A percentile compares a stretch with the other conserved stretches of the same genome.
phyloP scores from a whole-genome alignment of 1,140 invertebrate genomes.

The Oscheius sp. region DNA sequence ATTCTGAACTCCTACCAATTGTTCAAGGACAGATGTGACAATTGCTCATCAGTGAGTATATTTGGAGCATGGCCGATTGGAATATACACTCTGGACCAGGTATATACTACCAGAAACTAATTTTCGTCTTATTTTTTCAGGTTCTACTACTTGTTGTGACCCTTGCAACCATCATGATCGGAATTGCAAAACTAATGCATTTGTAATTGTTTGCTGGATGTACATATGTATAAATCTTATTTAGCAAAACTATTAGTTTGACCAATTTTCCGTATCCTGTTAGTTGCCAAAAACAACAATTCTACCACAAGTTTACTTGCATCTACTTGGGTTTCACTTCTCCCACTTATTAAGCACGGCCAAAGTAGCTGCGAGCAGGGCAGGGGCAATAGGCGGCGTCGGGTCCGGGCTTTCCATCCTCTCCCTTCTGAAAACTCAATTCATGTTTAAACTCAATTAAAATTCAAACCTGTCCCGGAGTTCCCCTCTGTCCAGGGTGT shows the following conservation, averaged over 20 bases:
- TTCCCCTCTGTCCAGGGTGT: background rate
- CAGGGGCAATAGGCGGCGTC: conserved; percentile 1
- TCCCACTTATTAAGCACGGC: too few relatives aligned
- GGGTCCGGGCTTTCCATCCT: background rate
- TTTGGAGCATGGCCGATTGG: background rate
- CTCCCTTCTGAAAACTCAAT: background rate
- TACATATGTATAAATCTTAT: too few relatives aligned
- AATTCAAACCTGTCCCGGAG: background rate
- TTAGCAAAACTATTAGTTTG: too few relatives aligned
- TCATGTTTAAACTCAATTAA: background rate
- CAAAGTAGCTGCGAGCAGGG: conserved; percentile 5
- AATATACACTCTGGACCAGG: background rate
- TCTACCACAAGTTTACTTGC: too few relatives aligned
- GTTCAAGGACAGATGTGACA: background rate
- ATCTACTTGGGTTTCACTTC: too few relatives aligned
- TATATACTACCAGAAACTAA: background rate
- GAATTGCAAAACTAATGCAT: background rate
- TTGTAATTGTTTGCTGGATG: too few relatives aligned
- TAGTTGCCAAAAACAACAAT: too few relatives aligned
- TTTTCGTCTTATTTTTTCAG: background rate
- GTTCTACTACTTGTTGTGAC: background rate
- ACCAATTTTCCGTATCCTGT: too few relatives aligned
- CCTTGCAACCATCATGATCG: background rate
- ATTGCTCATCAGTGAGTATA: background rate
- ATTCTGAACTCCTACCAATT: background rate